Percentiles rank a stretch among this genome's conserved stretches.
Conservation (phyloP, 2,888 invertebrate species). For the Orthonevra nobilis region DNA sequence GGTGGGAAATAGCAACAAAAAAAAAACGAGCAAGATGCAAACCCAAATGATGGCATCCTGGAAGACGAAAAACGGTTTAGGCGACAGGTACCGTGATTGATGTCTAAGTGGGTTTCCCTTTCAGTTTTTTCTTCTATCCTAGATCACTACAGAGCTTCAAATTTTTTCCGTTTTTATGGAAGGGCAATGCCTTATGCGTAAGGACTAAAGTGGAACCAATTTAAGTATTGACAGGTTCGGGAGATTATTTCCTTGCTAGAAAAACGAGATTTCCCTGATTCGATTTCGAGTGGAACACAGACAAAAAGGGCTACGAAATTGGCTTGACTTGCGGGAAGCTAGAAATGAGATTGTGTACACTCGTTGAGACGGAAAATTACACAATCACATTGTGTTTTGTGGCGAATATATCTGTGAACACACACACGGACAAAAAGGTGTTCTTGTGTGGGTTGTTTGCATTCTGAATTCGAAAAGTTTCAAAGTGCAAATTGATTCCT, state of each 20-base stretch:
- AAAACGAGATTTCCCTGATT: constrained; percentile 35
- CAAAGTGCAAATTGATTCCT: constrained; percentile 62
- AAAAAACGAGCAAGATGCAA: constrained; percentile 10
- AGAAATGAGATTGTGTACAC: neutral
- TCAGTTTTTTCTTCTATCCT: neutral
- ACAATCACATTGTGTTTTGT: constrained; percentile 5
- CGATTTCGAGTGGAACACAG: constrained; percentile 23
- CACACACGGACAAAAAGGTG: constrained; percentile 14
- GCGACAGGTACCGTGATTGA: constrained; percentile 63
- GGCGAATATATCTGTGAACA: too few species aligned
- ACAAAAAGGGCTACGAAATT: constrained; percentile 12
- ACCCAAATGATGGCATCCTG: constrained; percentile 20
- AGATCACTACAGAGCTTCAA: neutral
- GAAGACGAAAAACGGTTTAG: constrained; percentile 28
- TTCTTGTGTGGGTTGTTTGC: constrained; percentile 44
- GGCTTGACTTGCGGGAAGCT: constrained; percentile 1
- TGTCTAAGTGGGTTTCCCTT: constrained; percentile 37
- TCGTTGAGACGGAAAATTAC: constrained; percentile 31
- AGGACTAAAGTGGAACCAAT: constrained; percentile 38
- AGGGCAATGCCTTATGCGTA: constrained; percentile 7
- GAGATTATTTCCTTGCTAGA: constrained; percentile 32
- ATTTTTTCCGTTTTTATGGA: neutral
- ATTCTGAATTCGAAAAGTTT: constrained; percentile 54
- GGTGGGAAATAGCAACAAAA: neutral
- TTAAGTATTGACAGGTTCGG: constrained; percentile 14